Evolutionary conservation across 2,797 vertebrate species (phyloP).

Genomic region (Pelobates cultripes): DNA sequence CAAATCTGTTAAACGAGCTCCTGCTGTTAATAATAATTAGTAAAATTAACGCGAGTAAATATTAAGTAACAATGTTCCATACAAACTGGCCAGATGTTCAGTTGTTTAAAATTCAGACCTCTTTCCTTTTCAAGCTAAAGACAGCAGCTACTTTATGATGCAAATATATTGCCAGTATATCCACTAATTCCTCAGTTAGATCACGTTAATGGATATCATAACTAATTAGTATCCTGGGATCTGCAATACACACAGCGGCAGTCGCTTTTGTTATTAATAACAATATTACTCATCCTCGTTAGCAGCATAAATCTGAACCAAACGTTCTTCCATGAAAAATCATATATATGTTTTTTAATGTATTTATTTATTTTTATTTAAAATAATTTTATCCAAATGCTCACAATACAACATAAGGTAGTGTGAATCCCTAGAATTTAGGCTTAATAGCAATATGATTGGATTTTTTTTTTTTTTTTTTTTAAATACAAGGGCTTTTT

Average conservation of each 20-base stretch:
- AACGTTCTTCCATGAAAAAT: neutral
- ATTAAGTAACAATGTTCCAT: neutral
- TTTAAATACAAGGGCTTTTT: too few relatives aligned
- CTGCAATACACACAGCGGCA: too few relatives aligned
- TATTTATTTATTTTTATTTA: too few relatives aligned
- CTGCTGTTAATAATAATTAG: neutral
- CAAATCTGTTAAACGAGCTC: neutral
- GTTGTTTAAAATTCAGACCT: constrained; percentile 2
- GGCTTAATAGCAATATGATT: too few relatives aligned
- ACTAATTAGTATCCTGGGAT: neutral
- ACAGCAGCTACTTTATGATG: constrained; percentile 6
- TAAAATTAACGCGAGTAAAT: neutral
- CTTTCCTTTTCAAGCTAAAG: neutral
- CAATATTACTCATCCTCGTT: neutral
- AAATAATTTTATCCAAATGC: too few relatives aligned
- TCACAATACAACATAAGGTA: too few relatives aligned
- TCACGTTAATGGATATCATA: neutral
- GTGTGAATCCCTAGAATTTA: too few relatives aligned
- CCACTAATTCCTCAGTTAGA: neutral
- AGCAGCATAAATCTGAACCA: neutral
- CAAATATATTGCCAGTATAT: constrained; percentile 7
- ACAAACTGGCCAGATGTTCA: constrained; percentile 6
- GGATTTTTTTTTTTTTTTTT: too few relatives aligned
- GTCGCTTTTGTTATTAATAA: too few relatives aligned
- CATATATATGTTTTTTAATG: too few relatives aligned